A percentile compares a stretch with the other conserved stretches of the same genome.
Evolutionary conservation across 1,140 invertebrate species (phyloP).

Genomic region (Hyphantria cunea): DNA sequence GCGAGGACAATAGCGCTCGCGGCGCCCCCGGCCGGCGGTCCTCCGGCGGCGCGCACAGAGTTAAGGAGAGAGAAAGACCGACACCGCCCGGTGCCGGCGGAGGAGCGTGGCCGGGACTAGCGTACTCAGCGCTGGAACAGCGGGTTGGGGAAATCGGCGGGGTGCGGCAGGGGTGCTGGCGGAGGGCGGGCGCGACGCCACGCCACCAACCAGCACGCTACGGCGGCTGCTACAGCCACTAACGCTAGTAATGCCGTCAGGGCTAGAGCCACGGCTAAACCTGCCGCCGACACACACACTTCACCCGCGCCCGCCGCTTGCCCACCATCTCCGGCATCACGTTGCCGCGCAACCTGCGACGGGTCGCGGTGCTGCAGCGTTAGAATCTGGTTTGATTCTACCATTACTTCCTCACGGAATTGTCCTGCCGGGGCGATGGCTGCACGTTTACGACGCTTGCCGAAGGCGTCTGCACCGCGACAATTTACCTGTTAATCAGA

Average conservation of each 20-base stretch:
- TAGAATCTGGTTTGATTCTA: constrained; percentile 94
- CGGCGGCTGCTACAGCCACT: constrained; percentile 95
- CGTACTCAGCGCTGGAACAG: constrained; percentile 93
- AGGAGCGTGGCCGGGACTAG: constrained; percentile 86
- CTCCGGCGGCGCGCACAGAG: constrained; percentile 72
- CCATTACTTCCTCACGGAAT: constrained; percentile 95
- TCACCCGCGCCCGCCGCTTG: constrained; percentile 84
- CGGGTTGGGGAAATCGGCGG: constrained; percentile 96
- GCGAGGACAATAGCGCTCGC: constrained; percentile 61
- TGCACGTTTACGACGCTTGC: constrained; percentile 88
- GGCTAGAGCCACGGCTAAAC: constrained; percentile 94
- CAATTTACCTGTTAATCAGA: constrained; percentile 91
- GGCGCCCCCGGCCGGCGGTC: constrained; percentile 71
- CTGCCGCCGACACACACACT: constrained; percentile 96
- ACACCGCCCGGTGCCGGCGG: constrained; percentile 79
- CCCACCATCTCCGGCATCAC: constrained; percentile 47
- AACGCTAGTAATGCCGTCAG: constrained; percentile 95
- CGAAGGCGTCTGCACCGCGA: constrained; percentile 94
- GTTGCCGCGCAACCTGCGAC: constrained; percentile 82
- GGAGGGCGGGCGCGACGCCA: constrained; percentile 93
- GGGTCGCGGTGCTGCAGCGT: constrained; percentile 92
- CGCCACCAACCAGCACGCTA: constrained; percentile 97
- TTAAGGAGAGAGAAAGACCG: constrained; percentile 67
- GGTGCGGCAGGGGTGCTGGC: constrained; percentile 94
- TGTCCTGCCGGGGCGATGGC: constrained; percentile 88